Evolutionary conservation across 2,797 vertebrate genomes (phyloP).

Genomic region (Melanogrammus aeglefinus): DNA sequence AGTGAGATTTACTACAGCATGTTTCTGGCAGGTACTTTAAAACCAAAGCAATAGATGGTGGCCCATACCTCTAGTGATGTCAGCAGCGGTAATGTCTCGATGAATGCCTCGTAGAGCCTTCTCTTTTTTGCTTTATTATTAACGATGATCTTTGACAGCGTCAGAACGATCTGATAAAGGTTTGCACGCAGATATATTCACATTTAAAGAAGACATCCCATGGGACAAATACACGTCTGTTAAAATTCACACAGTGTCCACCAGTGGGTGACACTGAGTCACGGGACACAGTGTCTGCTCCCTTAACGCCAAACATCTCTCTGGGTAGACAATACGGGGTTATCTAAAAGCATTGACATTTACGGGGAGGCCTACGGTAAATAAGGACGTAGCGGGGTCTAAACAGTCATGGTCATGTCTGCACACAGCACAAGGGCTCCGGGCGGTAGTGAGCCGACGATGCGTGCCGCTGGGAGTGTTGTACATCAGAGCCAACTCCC

Average conservation of each 20-base stretch:
- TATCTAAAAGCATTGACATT: too few relatives aligned
- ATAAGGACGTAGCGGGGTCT: too few relatives aligned
- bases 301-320: background rate
- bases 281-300: constrained; percentile 6
- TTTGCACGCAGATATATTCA: background rate
- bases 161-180: constrained; percentile 87
- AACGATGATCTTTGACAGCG: constrained; percentile 97
- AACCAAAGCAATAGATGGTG: constrained; percentile 5
- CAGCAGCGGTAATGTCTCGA: constrained; percentile 94
- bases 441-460: constrained; percentile 85
- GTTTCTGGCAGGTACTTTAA: background rate
- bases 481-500: constrained; percentile 98
- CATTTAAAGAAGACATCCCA: background rate
- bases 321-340: too few relatives aligned
- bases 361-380: background rate
- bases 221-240: constrained; percentile 4
- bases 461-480: too few relatives aligned
- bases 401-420: too few relatives aligned
- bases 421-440: too few relatives aligned
- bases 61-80: constrained; percentile 89
- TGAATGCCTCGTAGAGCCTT: constrained; percentile 96
- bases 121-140: constrained; percentile 99
- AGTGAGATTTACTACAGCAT: constrained; percentile 2
- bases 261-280: constrained; percentile 18
- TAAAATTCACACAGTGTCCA: background rate